Evolutionary conservation across 2,113 vertebrate genomes (phyloP).

Genomic region (Micromys minutus): DNA sequence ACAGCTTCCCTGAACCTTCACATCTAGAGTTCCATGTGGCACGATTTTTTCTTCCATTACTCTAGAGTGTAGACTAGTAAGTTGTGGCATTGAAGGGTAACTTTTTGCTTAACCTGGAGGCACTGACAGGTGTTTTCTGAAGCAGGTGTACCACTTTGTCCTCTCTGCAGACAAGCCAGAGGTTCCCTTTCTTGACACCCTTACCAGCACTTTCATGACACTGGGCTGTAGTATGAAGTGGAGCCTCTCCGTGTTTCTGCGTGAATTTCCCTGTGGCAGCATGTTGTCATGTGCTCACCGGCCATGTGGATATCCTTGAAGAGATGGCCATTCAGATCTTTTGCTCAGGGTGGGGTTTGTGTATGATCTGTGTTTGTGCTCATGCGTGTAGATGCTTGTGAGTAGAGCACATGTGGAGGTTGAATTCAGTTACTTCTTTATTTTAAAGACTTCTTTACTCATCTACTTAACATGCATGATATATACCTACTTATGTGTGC

Average conservation of each 20-base stretch:
- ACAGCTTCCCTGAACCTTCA: rapidly evolving
- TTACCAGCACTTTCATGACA: not conserved
- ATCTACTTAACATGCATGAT: not conserved
- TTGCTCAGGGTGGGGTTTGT: not conserved
- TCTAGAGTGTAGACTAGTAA: not conserved
- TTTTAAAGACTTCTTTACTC: not conserved
- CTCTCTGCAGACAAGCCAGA: not conserved
- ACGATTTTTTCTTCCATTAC: not conserved
- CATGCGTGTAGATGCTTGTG: no score
- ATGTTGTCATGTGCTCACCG: not conserved
- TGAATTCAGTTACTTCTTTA: not conserved
- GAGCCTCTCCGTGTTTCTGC: not conserved
- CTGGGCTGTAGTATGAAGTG: not conserved
- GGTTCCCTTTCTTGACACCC: not conserved
- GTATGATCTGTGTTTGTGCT: not conserved
- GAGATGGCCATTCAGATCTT: not conserved
- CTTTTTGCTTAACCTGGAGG: not conserved
- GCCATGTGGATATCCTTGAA: not conserved
- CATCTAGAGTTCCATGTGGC: rapidly evolving
- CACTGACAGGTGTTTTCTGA: not conserved
- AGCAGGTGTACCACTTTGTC: not conserved
- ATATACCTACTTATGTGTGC: not conserved
- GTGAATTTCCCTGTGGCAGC: not conserved
- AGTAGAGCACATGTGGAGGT: not conserved
- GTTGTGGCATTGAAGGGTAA: not conserved